A percentile compares a stretch with the other conserved stretches of the same genome.
Evolutionary conservation across 2,113 vertebrate genomes (phyloP).

Genomic region (Vulpes ferrilata): DNA sequence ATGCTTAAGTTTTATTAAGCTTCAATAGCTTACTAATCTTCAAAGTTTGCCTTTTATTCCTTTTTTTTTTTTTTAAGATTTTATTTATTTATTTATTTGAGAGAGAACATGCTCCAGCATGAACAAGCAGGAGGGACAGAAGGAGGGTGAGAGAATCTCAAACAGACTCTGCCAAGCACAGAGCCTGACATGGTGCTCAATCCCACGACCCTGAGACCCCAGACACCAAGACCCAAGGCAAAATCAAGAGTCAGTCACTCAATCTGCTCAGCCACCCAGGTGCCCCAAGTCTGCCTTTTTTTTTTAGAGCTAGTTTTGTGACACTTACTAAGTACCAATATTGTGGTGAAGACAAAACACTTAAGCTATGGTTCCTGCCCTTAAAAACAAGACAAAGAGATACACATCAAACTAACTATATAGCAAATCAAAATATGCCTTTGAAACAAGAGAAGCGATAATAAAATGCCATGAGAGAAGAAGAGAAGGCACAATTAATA

Average conservation of each 20-base stretch:
- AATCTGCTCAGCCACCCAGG: background rate
- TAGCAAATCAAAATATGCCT: background rate
- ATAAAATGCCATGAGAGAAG: background rate
- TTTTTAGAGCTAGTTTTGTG: background rate
- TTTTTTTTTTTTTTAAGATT: background rate
- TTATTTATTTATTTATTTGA: background rate
- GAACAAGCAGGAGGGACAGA: background rate
- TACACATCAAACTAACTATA: background rate
- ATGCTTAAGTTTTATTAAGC: background rate
- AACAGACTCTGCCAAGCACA: background rate
- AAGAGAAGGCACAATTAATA: background rate
- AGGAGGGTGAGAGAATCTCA: background rate
- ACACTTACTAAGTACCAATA: background rate
- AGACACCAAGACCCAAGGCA: background rate
- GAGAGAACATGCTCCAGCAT: background rate
- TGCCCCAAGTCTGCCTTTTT: background rate
- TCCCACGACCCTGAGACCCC: background rate
- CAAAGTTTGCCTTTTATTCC: background rate
- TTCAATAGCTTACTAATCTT: conserved; percentile 1
- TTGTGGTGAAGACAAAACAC: background rate
- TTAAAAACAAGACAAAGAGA: background rate
- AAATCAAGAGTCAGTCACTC: background rate
- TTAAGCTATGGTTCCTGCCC: background rate
- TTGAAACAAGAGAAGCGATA: background rate
- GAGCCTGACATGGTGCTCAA: background rate